Conservation (phyloP, 1,140 invertebrate species). For the Platyura marginata region DNA sequence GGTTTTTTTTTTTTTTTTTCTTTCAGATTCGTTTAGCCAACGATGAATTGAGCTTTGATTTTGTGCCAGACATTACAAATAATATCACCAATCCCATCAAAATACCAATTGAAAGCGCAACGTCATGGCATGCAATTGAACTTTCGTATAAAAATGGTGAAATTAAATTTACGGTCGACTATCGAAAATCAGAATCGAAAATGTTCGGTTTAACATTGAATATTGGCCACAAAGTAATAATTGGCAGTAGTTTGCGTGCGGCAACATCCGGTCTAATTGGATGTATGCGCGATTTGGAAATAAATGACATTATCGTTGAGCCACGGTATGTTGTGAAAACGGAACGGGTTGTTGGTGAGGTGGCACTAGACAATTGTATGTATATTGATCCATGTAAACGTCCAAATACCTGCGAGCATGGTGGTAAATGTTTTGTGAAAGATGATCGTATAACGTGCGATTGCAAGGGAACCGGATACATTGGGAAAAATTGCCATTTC, state of each 20-base stretch:
- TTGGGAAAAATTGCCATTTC: conserved; percentile 87
- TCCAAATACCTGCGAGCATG: conserved; percentile 81
- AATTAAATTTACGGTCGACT: conserved; percentile 53
- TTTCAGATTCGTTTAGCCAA: conserved; percentile 50
- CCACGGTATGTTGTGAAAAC: conserved; percentile 58
- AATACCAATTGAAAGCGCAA: conserved; percentile 54
- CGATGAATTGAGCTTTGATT: conserved; percentile 64
- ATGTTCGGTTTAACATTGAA: conserved; percentile 39
- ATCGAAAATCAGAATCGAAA: conserved; percentile 46
- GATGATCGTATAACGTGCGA: conserved; percentile 76
- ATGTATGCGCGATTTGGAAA: conserved; percentile 71
- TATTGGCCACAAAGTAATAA: conserved; percentile 41
- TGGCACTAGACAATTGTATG: conserved; percentile 78
- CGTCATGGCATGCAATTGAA: conserved; percentile 59
- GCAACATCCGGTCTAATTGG: conserved; percentile 60
- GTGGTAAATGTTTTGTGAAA: conserved; percentile 71
- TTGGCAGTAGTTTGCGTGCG: conserved; percentile 52
- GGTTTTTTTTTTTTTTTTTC: background rate
- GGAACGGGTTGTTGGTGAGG: conserved; percentile 61
- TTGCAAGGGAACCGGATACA: conserved; percentile 69
- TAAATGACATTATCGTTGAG: conserved; percentile 58
- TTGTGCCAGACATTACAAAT: conserved; percentile 46
- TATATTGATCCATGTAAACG: conserved; percentile 76
- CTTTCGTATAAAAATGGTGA: conserved; percentile 55
- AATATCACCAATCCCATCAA: conserved; percentile 56